Conservation (phyloP, 2,888 invertebrate species). For the Embidobia sp. region DNA sequence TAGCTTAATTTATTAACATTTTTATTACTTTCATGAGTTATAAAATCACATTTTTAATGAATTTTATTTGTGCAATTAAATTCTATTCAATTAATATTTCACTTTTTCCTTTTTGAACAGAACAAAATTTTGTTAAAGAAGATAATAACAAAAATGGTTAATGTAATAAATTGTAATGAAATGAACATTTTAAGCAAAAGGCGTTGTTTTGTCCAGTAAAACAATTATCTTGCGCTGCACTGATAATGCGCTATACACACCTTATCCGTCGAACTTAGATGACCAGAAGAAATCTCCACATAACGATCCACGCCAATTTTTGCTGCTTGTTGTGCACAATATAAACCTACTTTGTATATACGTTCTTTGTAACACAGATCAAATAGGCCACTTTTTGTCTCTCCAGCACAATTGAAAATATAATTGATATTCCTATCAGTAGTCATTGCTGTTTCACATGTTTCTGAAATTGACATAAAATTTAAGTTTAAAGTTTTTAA, state of each 20-base stretch:
- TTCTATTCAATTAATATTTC: no score
- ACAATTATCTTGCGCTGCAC: no score
- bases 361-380: slow-evolving; percentile 96
- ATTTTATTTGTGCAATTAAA: no score
- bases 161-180: neutral
- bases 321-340: slow-evolving; percentile 91
- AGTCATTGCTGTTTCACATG: slow-evolving; percentile 90
- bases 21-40: no score
- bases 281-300: slow-evolving; percentile 93
- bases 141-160: no score
- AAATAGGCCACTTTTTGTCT: slow-evolving; percentile 93
- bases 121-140: no score
- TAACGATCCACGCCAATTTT: slow-evolving; percentile 86
- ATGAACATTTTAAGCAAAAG: neutral
- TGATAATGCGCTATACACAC: slow-evolving; percentile 81
- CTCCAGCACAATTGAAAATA: slow-evolving; percentile 95
- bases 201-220: neutral
- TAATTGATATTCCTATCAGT: slow-evolving; percentile 87
- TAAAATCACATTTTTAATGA: no score
- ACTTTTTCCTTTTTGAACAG: no score
- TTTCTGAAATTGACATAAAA: slow-evolving; percentile 84
- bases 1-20: no score
- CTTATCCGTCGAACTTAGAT: slow-evolving; percentile 91
- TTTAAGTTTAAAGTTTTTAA: slow-evolving; percentile 21
- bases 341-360: slow-evolving; percentile 90